phyloP scores from a whole-genome alignment of 2,797 vertebrate species.

The Netta rufina region DNA sequence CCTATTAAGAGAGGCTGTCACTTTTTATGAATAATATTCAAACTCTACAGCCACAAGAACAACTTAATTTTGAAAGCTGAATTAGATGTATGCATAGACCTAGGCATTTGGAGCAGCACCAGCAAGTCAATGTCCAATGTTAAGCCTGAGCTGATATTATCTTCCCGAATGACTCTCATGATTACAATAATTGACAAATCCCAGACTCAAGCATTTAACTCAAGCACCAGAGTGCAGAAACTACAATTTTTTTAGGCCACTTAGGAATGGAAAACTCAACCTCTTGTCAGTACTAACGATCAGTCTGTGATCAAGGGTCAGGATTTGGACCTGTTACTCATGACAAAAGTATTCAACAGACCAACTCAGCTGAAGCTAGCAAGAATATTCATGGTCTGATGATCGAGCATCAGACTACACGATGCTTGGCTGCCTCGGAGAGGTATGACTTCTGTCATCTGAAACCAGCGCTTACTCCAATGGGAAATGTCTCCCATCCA shows the following conservation, averaged over 20 bases:
- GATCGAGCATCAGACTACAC: fast-evolving
- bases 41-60: not conserved
- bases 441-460: not conserved
- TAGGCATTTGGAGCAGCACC: not conserved
- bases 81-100: not conserved
- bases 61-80: not conserved
- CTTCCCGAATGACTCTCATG: not conserved
- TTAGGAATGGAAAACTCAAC: not conserved
- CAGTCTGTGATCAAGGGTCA: not conserved
- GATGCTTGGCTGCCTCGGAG: not conserved
- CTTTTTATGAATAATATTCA: not conserved
- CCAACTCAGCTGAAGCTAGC: not conserved
- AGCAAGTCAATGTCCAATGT: not conserved
- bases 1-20: not conserved
- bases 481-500: not conserved
- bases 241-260: not conserved
- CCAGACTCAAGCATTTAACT: not conserved
- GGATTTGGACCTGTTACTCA: not conserved
- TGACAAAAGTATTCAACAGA: not conserved
- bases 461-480: not conserved
- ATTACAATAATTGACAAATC: not conserved
- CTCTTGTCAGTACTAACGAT: not conserved
- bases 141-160: not conserved
- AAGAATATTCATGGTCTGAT: not conserved
- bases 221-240: not conserved